phyloP scores from a whole-genome alignment of 2,888 invertebrate genomes.

The Melolontha melolontha region DNA sequence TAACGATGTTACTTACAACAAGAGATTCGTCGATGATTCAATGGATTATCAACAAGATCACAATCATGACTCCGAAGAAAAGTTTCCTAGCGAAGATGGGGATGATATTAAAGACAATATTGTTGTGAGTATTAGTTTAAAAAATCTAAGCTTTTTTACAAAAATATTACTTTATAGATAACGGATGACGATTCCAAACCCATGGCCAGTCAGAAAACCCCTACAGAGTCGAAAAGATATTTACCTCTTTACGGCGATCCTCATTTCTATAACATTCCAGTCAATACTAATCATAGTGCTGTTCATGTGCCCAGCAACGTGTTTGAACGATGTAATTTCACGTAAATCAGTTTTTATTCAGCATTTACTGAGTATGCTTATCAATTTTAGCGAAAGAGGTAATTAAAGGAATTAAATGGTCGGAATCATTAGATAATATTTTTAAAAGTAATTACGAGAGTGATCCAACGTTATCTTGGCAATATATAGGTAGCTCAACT shows the following conservation, averaged over 20 bases:
- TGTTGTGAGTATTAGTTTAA: slow-evolving; percentile 14
- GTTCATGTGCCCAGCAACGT: slow-evolving; percentile 97
- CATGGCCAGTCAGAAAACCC: slow-evolving; percentile 65
- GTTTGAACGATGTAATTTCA: slow-evolving; percentile 82
- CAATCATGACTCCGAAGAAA: slow-evolving; percentile 48
- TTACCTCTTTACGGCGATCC: slow-evolving; percentile 75
- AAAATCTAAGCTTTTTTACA: not conserved
- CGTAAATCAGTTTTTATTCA: slow-evolving; percentile 3
- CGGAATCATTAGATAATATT: slow-evolving; percentile 89
- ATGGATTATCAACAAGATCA: slow-evolving; percentile 51
- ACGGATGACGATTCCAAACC: slow-evolving; percentile 62
- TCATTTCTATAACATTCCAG: slow-evolving; percentile 83
- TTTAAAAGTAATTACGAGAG: slow-evolving; percentile 88
- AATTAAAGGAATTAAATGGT: slow-evolving; percentile 95
- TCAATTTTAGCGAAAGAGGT: slow-evolving; percentile 79
- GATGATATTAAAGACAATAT: slow-evolving; percentile 38
- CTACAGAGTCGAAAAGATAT: slow-evolving; percentile 70
- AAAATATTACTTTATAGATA: slow-evolving; percentile 50
- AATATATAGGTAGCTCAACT: slow-evolving; percentile 97
- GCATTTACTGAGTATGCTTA: not conserved
- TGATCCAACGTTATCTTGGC: slow-evolving; percentile 94
- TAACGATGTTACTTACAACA: slow-evolving; percentile 20
- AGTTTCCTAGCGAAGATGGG: slow-evolving; percentile 46
- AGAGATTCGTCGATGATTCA: slow-evolving; percentile 50
- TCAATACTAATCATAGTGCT: slow-evolving; percentile 84